Percentiles rank a stretch among this genome's conserved stretches.
These are phyloP conservation scores for Stomorhina lunata DNA, from an alignment of 2,888 invertebrate species.

Conservation along the genomic window DNA sequence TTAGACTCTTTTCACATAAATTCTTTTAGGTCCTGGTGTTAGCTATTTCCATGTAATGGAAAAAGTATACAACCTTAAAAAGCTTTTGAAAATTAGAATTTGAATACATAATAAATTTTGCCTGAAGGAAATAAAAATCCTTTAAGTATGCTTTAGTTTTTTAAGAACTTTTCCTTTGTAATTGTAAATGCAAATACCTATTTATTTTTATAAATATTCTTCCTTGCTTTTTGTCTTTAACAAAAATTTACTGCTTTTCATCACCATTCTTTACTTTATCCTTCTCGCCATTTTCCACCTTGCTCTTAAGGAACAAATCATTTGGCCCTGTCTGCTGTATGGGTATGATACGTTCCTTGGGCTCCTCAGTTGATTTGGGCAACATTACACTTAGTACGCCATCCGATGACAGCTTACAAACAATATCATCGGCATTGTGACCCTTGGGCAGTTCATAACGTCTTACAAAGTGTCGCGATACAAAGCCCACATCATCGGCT, in stretches of 20 bases:
- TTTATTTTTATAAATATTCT: not conserved
- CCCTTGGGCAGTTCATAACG: constrained; percentile 85
- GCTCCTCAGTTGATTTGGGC: constrained; percentile 79
- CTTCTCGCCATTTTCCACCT: constrained; percentile 63
- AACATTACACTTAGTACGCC: constrained; percentile 88
- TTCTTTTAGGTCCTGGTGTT: no score
- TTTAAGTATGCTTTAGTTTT: no score
- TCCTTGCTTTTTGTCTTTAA: not conserved
- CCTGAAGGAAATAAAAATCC: no score
- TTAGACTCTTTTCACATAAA: no score
- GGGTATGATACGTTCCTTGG: constrained; percentile 72
- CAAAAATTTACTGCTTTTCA: constrained; percentile 49
- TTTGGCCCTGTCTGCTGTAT: constrained; percentile 75
- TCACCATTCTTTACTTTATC: constrained; percentile 56
- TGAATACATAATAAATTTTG: no score
- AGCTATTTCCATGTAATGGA: no score
- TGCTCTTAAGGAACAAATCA: constrained; percentile 72
- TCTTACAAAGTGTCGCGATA: constrained; percentile 89
- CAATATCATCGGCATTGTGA: constrained; percentile 85
- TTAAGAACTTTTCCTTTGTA: not conserved
- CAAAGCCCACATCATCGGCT: constrained; percentile 85
- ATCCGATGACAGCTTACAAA: constrained; percentile 89
- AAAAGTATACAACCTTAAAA: no score
- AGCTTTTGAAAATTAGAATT: no score
- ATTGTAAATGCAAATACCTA: not conserved